phyloP scores from a whole-genome alignment of 1,140 invertebrate genomes.

The Lepidotrigona ventralis region DNA sequence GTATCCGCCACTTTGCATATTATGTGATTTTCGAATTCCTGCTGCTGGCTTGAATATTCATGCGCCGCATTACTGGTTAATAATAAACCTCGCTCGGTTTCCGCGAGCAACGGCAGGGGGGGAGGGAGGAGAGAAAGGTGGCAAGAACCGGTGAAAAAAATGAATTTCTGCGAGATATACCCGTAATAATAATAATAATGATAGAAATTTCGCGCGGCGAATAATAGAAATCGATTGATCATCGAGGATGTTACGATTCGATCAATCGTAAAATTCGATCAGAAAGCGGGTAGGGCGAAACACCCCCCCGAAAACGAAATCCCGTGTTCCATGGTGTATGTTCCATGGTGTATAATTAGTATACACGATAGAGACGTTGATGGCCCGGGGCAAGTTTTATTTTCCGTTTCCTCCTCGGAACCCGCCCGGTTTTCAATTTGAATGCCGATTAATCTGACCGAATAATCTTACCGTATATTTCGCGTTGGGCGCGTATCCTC shows the following conservation, averaged over 20 bases:
- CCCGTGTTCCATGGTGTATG: neutral
- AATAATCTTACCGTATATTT: slow-evolving; percentile 53
- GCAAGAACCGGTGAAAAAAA: neutral
- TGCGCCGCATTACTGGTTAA: neutral
- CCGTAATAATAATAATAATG: neutral
- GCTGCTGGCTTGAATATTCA: neutral
- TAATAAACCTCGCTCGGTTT: neutral
- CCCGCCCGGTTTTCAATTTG: slow-evolving; percentile 40
- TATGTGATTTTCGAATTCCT: slow-evolving; percentile 7
- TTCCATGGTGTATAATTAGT: slow-evolving; percentile 24
- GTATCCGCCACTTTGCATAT: neutral
- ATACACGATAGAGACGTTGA: slow-evolving; percentile 52
- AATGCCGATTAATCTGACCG: slow-evolving; percentile 50
- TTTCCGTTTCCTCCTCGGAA: slow-evolving; percentile 20
- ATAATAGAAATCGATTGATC: neutral
- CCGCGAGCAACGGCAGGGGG: neutral
- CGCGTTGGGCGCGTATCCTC: slow-evolving; percentile 20
- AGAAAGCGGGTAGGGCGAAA: neutral
- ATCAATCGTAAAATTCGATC: slow-evolving; percentile 32
- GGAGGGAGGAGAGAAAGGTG: too few species aligned
- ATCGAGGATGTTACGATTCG: slow-evolving; percentile 3
- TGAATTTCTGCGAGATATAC: neutral
- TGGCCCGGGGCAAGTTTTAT: slow-evolving; percentile 36
- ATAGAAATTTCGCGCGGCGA: neutral
- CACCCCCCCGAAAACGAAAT: slow-evolving; percentile 10